phyloP scores from a whole-genome alignment of 2,888 invertebrate species.

The Heterodera filipjevi region DNA sequence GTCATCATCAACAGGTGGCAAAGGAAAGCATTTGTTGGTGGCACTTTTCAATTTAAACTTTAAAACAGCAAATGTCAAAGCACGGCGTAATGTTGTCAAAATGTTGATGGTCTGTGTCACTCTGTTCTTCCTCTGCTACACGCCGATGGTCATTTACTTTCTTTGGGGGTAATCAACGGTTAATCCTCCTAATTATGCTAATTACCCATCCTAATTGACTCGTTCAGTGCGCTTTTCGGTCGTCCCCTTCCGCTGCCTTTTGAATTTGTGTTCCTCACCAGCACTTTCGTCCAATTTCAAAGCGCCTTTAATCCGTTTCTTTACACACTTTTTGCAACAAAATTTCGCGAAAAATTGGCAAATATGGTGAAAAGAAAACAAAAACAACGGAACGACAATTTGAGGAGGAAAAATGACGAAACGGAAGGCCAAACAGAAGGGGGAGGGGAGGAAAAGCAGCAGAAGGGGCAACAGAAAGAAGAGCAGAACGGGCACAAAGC shows the following conservation, averaged over 20 bases:
- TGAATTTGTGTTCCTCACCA: slow-evolving; percentile 27
- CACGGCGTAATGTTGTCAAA: slow-evolving; percentile 22
- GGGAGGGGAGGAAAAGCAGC: background rate
- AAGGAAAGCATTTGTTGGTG: background rate
- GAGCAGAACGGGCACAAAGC: slow-evolving; percentile 8
- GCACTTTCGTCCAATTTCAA: slow-evolving; percentile 28
- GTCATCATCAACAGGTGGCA: background rate
- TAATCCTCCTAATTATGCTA: background rate
- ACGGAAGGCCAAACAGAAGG: no score
- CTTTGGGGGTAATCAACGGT: slow-evolving; percentile 15
- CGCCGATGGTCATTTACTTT: slow-evolving; percentile 31
- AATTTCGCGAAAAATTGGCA: slow-evolving; percentile 26
- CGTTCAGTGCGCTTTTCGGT: slow-evolving; percentile 21
- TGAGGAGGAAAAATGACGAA: background rate
- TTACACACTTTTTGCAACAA: slow-evolving; percentile 32
- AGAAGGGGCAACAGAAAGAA: background rate
- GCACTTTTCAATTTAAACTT: background rate
- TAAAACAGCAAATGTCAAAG: slow-evolving; percentile 8
- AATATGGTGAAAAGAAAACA: background rate
- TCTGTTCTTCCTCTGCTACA: slow-evolving; percentile 31
- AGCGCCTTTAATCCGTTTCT: slow-evolving; percentile 34
- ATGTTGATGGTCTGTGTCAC: slow-evolving; percentile 20
- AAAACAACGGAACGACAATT: slow-evolving; percentile 17
- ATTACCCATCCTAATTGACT: no score
- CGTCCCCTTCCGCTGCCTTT: slow-evolving; percentile 27